Base-by-base conservation (phyloP, 2,113 vertebrate genomes). In the Craseonycteris thonglongyai region DNA sequence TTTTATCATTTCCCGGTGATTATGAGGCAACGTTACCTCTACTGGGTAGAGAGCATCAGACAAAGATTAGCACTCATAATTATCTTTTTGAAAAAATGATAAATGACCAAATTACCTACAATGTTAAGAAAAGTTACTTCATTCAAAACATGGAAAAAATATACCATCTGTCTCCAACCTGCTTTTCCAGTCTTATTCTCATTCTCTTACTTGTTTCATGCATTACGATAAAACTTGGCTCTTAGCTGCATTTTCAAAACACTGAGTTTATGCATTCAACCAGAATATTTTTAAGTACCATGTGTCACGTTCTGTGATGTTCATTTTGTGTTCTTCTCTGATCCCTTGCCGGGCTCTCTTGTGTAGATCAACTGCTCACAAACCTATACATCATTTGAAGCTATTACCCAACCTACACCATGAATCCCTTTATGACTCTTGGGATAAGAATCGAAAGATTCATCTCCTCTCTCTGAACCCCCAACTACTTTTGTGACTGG, bases 61-160 rank as follows among this genome's bases (percentile, higher is more conserved):
- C 38, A 28, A 7, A 35, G 15, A 45, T 26, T 47, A 54, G 4
- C 26, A 24, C 49, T 76, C 12, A 35, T 65, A n/a, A 72, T 28
- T 78, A 35, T 56, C n/a, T 47, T 49, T 15, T 12, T 68, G 47
- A 61, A 94, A 92, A 56, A 42, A 58, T 42, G 45, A 91, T 58
- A 85, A 82, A 76, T 59, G 42, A 84, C 26, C 42, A 89, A 71
- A 89, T 65, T 42, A 92, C 28, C 35, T 58, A n/a, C 35, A 49
- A 82, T 33, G 10, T 58, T 82, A 61, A 78, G 42, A 42, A 45
- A 93, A 94, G 76, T 65, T 47, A 68, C 40, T 63, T 92, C 40
- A 80, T 81, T 93, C 18, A 49, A 82, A 76, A 40, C 38, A 76
- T 13, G 87, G 42, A 93, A n/a, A 91, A 84, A 87, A 65, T 63